These are phyloP conservation scores for Phasianus colchicus DNA, from an alignment of 2,113 vertebrate genomes.

Conservation along the genomic window DNA sequence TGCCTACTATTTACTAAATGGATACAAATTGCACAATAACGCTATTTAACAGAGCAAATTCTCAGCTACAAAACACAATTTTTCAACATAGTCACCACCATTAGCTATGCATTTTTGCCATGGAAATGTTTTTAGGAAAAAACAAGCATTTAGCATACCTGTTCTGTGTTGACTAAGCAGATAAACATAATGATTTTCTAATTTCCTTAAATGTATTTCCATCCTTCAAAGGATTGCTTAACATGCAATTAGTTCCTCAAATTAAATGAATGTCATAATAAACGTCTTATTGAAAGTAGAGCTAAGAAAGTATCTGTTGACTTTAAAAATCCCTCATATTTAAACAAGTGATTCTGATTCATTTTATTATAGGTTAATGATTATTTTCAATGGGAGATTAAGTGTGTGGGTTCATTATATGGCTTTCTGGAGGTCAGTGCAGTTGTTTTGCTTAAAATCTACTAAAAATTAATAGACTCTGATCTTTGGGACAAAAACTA, in stretches of 20 bases:
- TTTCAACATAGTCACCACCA: neutral
- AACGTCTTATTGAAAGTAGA: neutral
- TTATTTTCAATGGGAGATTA: neutral
- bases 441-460: neutral
- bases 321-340: neutral
- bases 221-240: neutral
- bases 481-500: neutral
- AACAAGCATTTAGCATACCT: neutral
- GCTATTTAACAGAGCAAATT: too few species aligned
- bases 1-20: too few species aligned
- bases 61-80: too few species aligned
- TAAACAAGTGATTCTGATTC: neutral
- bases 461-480: neutral
- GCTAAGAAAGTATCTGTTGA: neutral
- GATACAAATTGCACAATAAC: too few species aligned
- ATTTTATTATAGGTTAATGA: neutral
- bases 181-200: neutral
- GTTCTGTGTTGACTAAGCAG: neutral
- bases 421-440: neutral
- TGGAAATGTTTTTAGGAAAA: neutral
- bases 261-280: slow-evolving; percentile 2
- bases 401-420: neutral
- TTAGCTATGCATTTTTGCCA: neutral
- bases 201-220: neutral
- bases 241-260: neutral